Evolutionary conservation across 2,113 vertebrate species (phyloP).

Genomic region (Nestor notabilis): DNA sequence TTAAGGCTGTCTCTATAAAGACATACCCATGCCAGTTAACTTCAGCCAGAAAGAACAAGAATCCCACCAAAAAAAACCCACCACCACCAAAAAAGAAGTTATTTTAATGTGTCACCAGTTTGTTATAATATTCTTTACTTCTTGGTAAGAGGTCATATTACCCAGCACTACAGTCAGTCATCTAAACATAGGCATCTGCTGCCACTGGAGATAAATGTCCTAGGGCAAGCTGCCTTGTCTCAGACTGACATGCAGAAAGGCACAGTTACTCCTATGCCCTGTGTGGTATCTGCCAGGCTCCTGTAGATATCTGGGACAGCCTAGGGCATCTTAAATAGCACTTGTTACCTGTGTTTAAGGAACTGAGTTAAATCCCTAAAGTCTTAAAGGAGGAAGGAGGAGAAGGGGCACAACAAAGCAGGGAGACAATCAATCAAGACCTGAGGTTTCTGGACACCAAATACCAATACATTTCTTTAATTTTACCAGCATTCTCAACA

Average conservation of each 20-base stretch:
- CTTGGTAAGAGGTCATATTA: constrained; percentile 14
- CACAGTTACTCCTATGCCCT: neutral
- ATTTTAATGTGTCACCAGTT: neutral
- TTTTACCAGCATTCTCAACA: neutral
- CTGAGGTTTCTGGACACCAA: neutral
- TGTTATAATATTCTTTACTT: constrained; percentile 21
- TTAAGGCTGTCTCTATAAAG: neutral
- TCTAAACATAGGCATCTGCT: constrained; percentile 41
- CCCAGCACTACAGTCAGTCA: neutral
- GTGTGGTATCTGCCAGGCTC: neutral
- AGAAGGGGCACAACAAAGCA: neutral
- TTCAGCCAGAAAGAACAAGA: neutral
- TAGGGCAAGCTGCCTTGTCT: constrained; percentile 10
- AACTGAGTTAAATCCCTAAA: neutral
- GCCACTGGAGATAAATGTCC: constrained; percentile 12
- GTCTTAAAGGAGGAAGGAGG: neutral
- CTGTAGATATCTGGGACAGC: neutral
- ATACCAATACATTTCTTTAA: neutral
- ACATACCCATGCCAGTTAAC: neutral
- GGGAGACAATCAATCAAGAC: neutral
- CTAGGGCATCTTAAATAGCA: neutral
- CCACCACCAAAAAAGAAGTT: neutral
- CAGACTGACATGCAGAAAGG: neutral
- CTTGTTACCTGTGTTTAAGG: neutral
- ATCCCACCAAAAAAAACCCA: neutral